Base-by-base conservation (phyloP, 2,113 vertebrate genomes). In the Nothobranchius kuhntae region DNA sequence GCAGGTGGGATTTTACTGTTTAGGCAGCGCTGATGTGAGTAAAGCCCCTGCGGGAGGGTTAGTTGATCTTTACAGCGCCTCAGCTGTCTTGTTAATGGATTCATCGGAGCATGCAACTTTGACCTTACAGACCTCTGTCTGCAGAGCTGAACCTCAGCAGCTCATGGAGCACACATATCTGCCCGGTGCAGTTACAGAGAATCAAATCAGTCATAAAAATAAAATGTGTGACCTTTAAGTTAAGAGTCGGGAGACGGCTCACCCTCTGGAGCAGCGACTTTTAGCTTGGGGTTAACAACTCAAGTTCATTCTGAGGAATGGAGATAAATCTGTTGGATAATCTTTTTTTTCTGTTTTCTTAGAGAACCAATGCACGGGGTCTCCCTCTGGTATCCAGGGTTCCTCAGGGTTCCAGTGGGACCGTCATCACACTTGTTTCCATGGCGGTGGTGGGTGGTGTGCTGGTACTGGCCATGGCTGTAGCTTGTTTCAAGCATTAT, bases 381-480 rank as follows among this genome's bases (percentile, higher is more conserved):
- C 91, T 94, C 73, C 93, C 93, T 0, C 93, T 55, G 69, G 92
- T 94, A 2, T 89, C 91, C 36, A 92, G 74, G 71, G 90, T 94
- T 0, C 78, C 92, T 14, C 88, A 92, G 4, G 74, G 95, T 30
- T 93, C 96, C 84, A 97, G 93, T 38, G 94, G 95, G 0, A 93
- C 95, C 65, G 89, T 98, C 70, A 93, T 99, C 68, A 94, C 94
- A 51, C 91, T 99, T 78, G 94, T 99, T 44, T 89, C 91, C 0
- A 94, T 99, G 92, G 96, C 94, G 13, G 95, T 96, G 0, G 91
- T 96, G 3, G 95, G 95, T 0, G 95, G 95, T 13, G 61, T 98
- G 1, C 90, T 96, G 61, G 93, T 98, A 11, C 91, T 95, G 0
- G 93, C 94, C 0, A 89, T 94, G 0, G 92, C 91, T 0, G 87